Evolutionary conservation across 2,888 invertebrate species (phyloP).

Genomic region (Cordilura impudica): DNA sequence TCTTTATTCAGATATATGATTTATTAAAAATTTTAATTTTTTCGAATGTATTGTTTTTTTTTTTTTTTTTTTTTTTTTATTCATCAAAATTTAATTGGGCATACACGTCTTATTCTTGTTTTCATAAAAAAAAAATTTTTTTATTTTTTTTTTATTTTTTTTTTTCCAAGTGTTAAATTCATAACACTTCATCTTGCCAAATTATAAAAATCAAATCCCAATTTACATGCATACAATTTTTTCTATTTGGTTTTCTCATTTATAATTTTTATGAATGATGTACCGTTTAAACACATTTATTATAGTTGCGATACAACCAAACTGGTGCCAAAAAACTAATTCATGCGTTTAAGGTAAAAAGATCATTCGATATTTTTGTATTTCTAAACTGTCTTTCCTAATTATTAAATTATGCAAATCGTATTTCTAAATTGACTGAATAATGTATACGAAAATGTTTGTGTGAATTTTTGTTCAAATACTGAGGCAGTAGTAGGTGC

Average conservation of each 20-base stretch:
- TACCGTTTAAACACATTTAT: conserved; percentile 46
- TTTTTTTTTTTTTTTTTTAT: too few relatives aligned
- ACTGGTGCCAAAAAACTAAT: conserved; percentile 51
- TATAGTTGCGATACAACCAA: conserved; percentile 34
- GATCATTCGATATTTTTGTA: not conserved
- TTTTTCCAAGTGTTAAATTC: not conserved
- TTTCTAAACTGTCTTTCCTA: too few relatives aligned
- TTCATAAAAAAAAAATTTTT: not conserved
- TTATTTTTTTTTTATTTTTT: not conserved
- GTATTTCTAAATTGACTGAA: not conserved
- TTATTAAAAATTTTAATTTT: too few relatives aligned
- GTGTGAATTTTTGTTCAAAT: not conserved
- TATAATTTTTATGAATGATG: conserved; percentile 46
- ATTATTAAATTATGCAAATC: too few relatives aligned
- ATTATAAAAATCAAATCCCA: conserved; percentile 4
- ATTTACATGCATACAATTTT: conserved; percentile 42
- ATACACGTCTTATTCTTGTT: too few relatives aligned
- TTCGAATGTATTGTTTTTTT: too few relatives aligned
- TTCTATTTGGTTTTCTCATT: conserved; percentile 18
- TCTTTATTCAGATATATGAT: too few relatives aligned
- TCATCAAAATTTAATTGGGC: not conserved
- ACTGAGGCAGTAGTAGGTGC: too few relatives aligned
- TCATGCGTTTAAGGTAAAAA: conserved; percentile 45
- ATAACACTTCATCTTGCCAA: not conserved
- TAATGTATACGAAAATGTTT: not conserved